Percentiles rank a stretch among this genome's conserved stretches.
phyloP scores from a whole-genome alignment of 2,113 vertebrate genomes.

The Murina feae region DNA sequence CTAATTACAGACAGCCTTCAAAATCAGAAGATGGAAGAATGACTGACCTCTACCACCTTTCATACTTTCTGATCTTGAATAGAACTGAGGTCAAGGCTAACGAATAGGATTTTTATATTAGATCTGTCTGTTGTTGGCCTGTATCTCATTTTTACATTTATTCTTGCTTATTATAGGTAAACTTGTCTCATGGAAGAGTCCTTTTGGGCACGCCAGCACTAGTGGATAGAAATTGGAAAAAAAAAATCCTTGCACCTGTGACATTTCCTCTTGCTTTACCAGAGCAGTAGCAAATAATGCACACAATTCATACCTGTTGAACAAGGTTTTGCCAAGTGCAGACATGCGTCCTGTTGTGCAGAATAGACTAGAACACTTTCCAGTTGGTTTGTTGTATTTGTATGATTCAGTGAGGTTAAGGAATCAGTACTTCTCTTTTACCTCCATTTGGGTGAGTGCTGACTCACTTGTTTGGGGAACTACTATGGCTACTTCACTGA shows the following conservation, averaged over 20 bases:
- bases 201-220: not conserved
- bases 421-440: not conserved
- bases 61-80: not conserved
- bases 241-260: not conserved
- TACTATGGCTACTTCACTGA: not conserved
- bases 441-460: not conserved
- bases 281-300: not conserved
- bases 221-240: not conserved
- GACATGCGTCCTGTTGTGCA: not conserved
- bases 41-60: not conserved
- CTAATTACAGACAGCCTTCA: slow-evolving; percentile 14
- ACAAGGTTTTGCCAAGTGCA: not conserved
- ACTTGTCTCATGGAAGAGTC: not conserved
- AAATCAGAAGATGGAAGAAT: not conserved
- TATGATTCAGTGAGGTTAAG: not conserved
- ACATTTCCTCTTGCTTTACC: not conserved
- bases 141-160: not conserved
- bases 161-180: not conserved
- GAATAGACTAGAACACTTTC: not conserved
- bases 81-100: not conserved
- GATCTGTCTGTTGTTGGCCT: not conserved
- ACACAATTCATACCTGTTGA: not conserved
- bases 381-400: not conserved
- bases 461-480: not conserved
- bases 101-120: not conserved